Evolutionary conservation across 2,888 invertebrate genomes (phyloP).

Genomic region (Epirrhoe tristata): DNA sequence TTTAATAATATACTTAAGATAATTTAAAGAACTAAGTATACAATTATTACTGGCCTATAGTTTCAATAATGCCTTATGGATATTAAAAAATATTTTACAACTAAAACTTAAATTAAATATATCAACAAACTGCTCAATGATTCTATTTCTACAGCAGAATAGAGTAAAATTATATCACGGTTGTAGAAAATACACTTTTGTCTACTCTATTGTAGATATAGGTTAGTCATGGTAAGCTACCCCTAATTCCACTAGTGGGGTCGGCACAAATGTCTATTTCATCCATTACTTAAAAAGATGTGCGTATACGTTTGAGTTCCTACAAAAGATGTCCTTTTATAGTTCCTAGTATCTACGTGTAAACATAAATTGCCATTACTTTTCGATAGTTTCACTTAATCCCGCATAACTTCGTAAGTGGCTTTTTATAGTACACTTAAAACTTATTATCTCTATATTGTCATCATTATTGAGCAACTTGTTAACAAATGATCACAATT

Average conservation of each 20-base stretch:
- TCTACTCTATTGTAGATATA: too few species aligned
- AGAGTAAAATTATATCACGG: too few species aligned
- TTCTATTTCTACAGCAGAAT: too few species aligned
- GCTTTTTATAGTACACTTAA: neutral
- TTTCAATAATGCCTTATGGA: slow-evolving; percentile 58
- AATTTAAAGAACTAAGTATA: neutral
- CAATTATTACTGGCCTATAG: slow-evolving; percentile 64
- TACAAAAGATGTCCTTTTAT: neutral
- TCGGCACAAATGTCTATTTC: too few species aligned
- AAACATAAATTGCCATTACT: too few species aligned
- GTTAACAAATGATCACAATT: slow-evolving; percentile 41
- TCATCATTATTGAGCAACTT: slow-evolving; percentile 45
- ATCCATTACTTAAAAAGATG: neutral
- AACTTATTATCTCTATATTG: slow-evolving; percentile 29
- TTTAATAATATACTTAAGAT: neutral
- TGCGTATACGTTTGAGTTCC: neutral
- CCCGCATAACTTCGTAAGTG: too few species aligned
- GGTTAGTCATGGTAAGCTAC: too few species aligned
- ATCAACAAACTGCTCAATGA: too few species aligned
- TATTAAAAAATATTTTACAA: slow-evolving; percentile 9
- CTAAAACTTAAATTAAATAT: neutral
- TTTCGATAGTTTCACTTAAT: neutral
- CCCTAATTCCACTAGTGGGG: too few species aligned
- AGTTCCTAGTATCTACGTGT: too few species aligned
- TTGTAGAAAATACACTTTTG: slow-evolving; percentile 12